Evolutionary conservation across 2,797 vertebrate species (phyloP).

Genomic region (Sebastes diaconus): DNA sequence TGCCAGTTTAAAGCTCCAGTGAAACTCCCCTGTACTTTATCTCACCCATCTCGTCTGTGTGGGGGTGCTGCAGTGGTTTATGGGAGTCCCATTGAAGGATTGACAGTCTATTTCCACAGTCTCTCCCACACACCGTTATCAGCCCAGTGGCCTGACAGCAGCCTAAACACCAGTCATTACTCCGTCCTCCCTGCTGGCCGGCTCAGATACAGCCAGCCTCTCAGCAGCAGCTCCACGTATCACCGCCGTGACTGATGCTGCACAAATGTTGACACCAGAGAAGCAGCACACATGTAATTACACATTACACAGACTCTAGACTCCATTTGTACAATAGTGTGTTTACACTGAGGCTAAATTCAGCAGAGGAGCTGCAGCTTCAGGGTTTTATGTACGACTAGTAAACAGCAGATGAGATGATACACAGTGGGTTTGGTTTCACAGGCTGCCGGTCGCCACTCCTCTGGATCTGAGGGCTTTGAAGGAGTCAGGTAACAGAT

Average conservation of each 20-base stretch:
- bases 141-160: constrained; percentile 34
- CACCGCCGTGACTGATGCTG: constrained; percentile 5
- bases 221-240: not conserved
- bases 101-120: constrained; percentile 28
- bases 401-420: constrained; percentile 26
- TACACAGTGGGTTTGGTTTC: constrained; percentile 26
- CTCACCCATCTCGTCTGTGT: not conserved
- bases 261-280: not conserved
- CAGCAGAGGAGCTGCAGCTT: not conserved
- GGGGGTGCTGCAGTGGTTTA: not conserved
- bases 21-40: constrained; percentile 12
- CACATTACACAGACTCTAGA: constrained; percentile 11
- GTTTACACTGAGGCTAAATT: not conserved
- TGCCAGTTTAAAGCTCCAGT: constrained; percentile 20
- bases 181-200: constrained; percentile 25
- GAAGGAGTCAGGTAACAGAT: constrained; percentile 58
- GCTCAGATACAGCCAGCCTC: constrained; percentile 10
- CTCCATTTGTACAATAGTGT: not conserved
- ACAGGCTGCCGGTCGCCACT: constrained; percentile 16
- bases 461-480: constrained; percentile 37
- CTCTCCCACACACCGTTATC: constrained; percentile 47
- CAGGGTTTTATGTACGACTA: not conserved
- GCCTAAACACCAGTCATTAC: constrained; percentile 41
- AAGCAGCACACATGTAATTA: not conserved
- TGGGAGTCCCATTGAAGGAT: constrained; percentile 20